A percentile compares a stretch with the other conserved stretches of the same genome.
These are phyloP conservation scores for Pontoporia blainvillei DNA, from an alignment of 2,113 vertebrate genomes.

Conservation along the genomic window DNA sequence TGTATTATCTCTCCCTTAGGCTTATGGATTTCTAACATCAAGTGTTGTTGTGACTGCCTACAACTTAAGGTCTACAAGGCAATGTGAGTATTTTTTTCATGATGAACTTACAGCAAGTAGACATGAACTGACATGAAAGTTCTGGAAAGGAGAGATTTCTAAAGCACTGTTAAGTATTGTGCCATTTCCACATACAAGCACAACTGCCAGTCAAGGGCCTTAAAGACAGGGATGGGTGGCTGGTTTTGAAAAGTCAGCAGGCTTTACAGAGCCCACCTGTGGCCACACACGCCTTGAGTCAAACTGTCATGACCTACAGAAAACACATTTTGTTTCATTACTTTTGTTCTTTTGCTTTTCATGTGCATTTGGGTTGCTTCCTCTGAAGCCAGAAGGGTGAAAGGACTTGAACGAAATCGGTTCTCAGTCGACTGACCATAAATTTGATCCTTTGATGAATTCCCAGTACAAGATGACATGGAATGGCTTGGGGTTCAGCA, in stretches of 20 bases:
- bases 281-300: background rate
- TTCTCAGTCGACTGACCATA: background rate
- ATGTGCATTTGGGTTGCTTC: rapidly evolving
- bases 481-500: background rate
- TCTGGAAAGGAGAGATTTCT: too few species aligned
- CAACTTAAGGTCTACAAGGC: background rate
- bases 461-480: rapidly evolving
- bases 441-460: too few species aligned
- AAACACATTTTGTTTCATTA: background rate
- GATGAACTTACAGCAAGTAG: background rate
- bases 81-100: rapidly evolving
- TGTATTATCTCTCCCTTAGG: background rate
- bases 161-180: background rate
- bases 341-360: background rate
- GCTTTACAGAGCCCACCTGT: rapidly evolving
- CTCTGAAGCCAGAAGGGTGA: background rate
- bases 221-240: background rate
- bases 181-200: background rate
- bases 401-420: background rate
- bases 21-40: rapidly evolving
- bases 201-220: background rate
- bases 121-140: background rate
- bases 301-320: too few species aligned
- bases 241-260: background rate
- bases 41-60: background rate